Evolutionary conservation across 2,113 vertebrate genomes (phyloP), one percentile per base, ranked within the genome.

Genomic region (Chaetorhynchus papuensis): DNA sequence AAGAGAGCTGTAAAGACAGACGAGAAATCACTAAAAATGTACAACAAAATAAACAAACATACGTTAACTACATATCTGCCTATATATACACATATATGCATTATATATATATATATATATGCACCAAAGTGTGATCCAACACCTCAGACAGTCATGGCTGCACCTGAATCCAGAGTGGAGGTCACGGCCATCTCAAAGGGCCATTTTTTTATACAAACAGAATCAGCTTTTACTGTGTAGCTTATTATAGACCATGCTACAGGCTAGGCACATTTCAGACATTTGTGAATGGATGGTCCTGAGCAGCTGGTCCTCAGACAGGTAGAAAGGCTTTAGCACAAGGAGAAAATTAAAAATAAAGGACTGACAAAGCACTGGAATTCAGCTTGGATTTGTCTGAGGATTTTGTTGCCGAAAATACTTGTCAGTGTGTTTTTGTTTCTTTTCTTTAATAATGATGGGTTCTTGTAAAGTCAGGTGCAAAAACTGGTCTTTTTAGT

Each of bases 31-130:
- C 7, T 23, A 44, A 56, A 77, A 54, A 33, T 20, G 14, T 78
- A 26, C 7, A 54, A 52, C 7, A 66, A 59, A 70, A 45, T 31
- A 66, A 89, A 27, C 1, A 74, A 47, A 22, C 6, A 12, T 4
- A 54, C 0, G 0, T 88, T 37, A 90, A 57, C 8, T 11, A 56
- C 0, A 0, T 54, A 31, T 26, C 22, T 52, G 22, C 4, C 4
- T 77, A 9, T 28, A 28, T 12, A 18, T 28, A 15, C 13, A 21
- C 13, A 3, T 39, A 11, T 21, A n/a, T 9, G 11, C 16, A 21
- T 10, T 13, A n/a, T 12, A 15, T 8, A 33, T 17, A n/a, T 4
- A n/a, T 28, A 41, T 63, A 27, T 6, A 20, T 45, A 56, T 56
- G 41, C 11, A 44, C 9, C 19, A 17, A 59, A 49, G 28, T 41